Evolutionary conservation across 2,888 invertebrate species (phyloP).

Genomic region (Notocelia uddmanniana): DNA sequence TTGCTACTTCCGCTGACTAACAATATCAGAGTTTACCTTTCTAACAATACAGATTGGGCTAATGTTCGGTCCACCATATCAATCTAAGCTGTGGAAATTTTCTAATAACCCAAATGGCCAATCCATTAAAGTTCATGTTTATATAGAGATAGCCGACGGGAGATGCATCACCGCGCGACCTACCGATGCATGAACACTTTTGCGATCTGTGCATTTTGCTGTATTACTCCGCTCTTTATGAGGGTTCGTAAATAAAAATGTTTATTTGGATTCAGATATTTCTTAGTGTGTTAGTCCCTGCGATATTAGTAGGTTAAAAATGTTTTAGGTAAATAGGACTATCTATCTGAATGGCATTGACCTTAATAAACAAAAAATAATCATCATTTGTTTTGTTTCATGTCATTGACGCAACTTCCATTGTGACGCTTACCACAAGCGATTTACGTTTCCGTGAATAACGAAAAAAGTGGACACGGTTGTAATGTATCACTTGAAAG

Average conservation of each 20-base stretch:
- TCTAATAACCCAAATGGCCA: constrained; percentile 73
- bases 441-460: too few relatives aligned
- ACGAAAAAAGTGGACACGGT: too few relatives aligned
- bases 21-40: too few relatives aligned
- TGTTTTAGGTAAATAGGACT: too few relatives aligned
- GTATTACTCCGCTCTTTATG: constrained; percentile 56
- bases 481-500: too few relatives aligned
- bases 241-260: constrained; percentile 14
- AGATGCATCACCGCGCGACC: constrained; percentile 64
- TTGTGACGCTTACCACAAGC: too few relatives aligned
- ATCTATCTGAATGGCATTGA: too few relatives aligned
- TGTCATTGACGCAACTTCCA: too few relatives aligned
- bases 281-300: neutral
- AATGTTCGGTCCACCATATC: neutral
- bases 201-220: constrained; percentile 66
- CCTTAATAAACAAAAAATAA: too few relatives aligned
- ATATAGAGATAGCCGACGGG: constrained; percentile 57
- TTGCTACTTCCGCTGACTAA: too few relatives aligned
- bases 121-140: constrained; percentile 80
- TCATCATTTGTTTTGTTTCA: too few relatives aligned
- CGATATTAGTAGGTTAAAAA: too few relatives aligned
- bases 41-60: neutral
- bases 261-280: neutral
- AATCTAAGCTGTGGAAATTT: constrained; percentile 45
- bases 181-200: constrained; percentile 72